phyloP scores from a whole-genome alignment of 2,888 invertebrate species.

The Hypsopygia costalis region DNA sequence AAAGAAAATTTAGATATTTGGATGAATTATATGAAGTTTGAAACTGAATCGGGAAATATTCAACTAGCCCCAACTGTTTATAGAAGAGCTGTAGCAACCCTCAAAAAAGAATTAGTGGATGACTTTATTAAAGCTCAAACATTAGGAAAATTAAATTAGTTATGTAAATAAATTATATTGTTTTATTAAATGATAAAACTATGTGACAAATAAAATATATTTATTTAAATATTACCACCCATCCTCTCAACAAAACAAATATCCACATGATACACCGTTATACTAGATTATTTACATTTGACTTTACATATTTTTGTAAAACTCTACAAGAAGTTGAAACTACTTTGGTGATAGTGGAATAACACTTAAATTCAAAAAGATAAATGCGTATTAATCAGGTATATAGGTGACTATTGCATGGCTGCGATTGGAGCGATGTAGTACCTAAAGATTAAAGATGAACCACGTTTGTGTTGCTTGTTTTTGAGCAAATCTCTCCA shows the following conservation, averaged over 20 bases:
- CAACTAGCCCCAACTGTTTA: slow-evolving; percentile 79
- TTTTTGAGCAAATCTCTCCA: slow-evolving; percentile 88
- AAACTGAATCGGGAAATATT: slow-evolving; percentile 81
- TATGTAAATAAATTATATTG: slow-evolving; percentile 17
- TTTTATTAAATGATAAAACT: slow-evolving; percentile 21
- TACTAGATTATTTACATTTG: slow-evolving; percentile 74
- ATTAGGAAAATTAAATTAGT: slow-evolving; percentile 66
- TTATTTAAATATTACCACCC: slow-evolving; percentile 68
- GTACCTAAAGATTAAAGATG: slow-evolving; percentile 90
- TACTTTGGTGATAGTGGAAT: slow-evolving; percentile 74
- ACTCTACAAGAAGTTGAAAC: slow-evolving; percentile 51
- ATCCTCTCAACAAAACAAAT: slow-evolving; percentile 64
- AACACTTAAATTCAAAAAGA: slow-evolving; percentile 70
- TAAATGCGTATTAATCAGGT: slow-evolving; percentile 61
- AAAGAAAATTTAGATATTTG: slow-evolving; percentile 83
- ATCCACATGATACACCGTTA: slow-evolving; percentile 69
- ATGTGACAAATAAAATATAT: slow-evolving; percentile 63
- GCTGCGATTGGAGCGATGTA: slow-evolving; percentile 73
- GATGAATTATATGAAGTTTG: slow-evolving; percentile 87
- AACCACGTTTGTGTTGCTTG: slow-evolving; percentile 92
- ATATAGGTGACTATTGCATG: slow-evolving; percentile 48
- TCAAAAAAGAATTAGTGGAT: slow-evolving; percentile 76
- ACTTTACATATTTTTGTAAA: slow-evolving; percentile 54
- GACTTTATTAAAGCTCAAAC: slow-evolving; percentile 77
- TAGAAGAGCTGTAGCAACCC: slow-evolving; percentile 81